Percentiles rank a stretch among this genome's conserved stretches.
Conservation (phyloP, 2,113 vertebrate species). For the Eudorcas thomsonii region DNA sequence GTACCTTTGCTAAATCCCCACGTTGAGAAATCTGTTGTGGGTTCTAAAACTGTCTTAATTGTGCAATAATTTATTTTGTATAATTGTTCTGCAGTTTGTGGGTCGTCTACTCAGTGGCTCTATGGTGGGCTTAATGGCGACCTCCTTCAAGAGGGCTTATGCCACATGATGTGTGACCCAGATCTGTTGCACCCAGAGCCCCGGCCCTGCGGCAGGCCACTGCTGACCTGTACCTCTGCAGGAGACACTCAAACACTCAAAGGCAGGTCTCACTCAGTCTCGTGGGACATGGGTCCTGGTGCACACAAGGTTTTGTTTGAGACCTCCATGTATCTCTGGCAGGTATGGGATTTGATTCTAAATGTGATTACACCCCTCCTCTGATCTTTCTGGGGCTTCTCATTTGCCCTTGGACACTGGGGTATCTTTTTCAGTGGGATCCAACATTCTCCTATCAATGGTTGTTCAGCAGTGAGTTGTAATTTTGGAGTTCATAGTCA, state of each 20-base stretch:
- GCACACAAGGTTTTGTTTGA: background rate
- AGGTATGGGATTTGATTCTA: background rate
- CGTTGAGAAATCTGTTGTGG: rapidly evolving
- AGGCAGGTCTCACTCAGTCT: background rate
- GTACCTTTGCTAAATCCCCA: background rate
- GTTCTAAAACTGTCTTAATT: background rate
- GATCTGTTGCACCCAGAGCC: background rate
- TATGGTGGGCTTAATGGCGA: background rate
- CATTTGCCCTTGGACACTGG: background rate
- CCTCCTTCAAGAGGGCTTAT: background rate
- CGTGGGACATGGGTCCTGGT: rapidly evolving
- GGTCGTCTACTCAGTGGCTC: background rate
- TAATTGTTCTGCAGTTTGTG: background rate
- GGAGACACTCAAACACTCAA: background rate
- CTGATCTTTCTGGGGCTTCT: background rate
- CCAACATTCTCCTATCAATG: background rate
- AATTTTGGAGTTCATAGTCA: background rate
- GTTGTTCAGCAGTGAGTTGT: background rate
- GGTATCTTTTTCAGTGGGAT: background rate
- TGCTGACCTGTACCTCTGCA: background rate
- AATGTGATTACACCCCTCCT: background rate
- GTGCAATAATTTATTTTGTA: background rate
- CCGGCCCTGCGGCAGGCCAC: rapidly evolving
- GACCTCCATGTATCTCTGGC: background rate
- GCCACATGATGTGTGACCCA: background rate